These are phyloP conservation scores for Koerneria pararmatus DNA, from an alignment of 2,888 invertebrate genomes.

Conservation along the genomic window DNA sequence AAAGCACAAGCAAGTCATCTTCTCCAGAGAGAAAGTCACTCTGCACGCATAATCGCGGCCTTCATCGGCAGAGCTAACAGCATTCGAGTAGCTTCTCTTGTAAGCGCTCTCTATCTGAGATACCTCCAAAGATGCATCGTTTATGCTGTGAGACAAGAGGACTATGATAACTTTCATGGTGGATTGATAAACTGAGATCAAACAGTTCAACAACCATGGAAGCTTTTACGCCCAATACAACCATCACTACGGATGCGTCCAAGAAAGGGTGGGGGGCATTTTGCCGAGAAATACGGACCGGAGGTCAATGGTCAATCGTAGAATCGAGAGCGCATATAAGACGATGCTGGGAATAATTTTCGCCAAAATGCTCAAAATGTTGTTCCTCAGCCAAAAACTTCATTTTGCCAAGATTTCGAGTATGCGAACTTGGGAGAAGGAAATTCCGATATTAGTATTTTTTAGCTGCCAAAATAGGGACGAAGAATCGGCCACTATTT, in stretches of 20 bases:
- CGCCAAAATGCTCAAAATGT: too few species aligned
- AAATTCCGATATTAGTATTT: too few species aligned
- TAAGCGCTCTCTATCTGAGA: background rate
- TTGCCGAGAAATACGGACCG: slow-evolving; percentile 1
- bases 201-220: background rate
- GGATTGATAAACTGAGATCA: background rate
- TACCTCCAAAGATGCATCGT: background rate
- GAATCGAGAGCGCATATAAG: slow-evolving; percentile 8
- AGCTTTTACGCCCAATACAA: background rate
- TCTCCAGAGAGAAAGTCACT: background rate
- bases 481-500: too few species aligned
- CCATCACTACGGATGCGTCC: slow-evolving; percentile 24
- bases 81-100: background rate
- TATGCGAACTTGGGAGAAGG: too few species aligned
- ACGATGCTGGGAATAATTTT: too few species aligned
- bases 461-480: too few species aligned
- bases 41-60: slow-evolving; percentile 1
- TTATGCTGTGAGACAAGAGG: background rate
- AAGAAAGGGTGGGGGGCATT: slow-evolving; percentile 23
- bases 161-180: slow-evolving; percentile 2
- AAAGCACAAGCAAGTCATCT: background rate
- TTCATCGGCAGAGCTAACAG: slow-evolving; percentile 5
- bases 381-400: too few species aligned
- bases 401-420: too few species aligned
- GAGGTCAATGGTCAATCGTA: slow-evolving; percentile 13